Conservation (phyloP, 2,888 invertebrate species). For the Agrilus mali region DNA sequence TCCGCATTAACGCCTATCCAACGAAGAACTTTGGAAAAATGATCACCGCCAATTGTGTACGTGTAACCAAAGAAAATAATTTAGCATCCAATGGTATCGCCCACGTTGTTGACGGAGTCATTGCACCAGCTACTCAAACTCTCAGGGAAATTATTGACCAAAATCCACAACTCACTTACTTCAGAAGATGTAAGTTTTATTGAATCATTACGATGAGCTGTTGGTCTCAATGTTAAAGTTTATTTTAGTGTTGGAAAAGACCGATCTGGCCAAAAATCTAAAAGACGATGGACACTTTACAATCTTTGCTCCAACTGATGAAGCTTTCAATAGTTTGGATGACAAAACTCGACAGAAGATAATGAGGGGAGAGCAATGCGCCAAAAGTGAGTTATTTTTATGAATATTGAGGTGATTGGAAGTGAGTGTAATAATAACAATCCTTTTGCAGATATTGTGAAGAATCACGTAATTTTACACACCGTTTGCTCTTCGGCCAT, state of each 20-base stretch:
- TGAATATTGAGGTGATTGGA: too few relatives aligned
- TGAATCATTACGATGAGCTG: background rate
- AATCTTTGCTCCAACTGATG: slow-evolving; percentile 53
- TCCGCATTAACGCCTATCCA: slow-evolving; percentile 45
- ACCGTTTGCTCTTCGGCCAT: slow-evolving; percentile 54
- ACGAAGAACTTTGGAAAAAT: slow-evolving; percentile 35
- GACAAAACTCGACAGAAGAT: slow-evolving; percentile 39
- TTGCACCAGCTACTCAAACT: slow-evolving; percentile 41
- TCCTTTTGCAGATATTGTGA: slow-evolving; percentile 42
- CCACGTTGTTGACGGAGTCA: slow-evolving; percentile 48
- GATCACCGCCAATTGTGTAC: slow-evolving; percentile 56
- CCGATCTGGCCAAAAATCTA: slow-evolving; percentile 41
- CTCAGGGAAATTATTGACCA: slow-evolving; percentile 44
- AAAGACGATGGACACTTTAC: slow-evolving; percentile 44
- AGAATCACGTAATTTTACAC: slow-evolving; percentile 52
- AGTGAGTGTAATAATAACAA: background rate
- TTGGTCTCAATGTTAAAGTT: slow-evolving; percentile 3
- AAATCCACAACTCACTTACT: slow-evolving; percentile 44
- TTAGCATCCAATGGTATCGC: slow-evolving; percentile 53
- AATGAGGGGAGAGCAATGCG: slow-evolving; percentile 44
- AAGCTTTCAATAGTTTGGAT: slow-evolving; percentile 49
- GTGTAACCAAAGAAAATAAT: slow-evolving; percentile 46
- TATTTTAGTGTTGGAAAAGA: slow-evolving; percentile 42
- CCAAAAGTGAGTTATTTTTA: slow-evolving; percentile 37
- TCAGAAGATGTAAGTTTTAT: slow-evolving; percentile 34